Evolutionary conservation across 2,888 invertebrate species (phyloP).

Genomic region (Andrena praecox): DNA sequence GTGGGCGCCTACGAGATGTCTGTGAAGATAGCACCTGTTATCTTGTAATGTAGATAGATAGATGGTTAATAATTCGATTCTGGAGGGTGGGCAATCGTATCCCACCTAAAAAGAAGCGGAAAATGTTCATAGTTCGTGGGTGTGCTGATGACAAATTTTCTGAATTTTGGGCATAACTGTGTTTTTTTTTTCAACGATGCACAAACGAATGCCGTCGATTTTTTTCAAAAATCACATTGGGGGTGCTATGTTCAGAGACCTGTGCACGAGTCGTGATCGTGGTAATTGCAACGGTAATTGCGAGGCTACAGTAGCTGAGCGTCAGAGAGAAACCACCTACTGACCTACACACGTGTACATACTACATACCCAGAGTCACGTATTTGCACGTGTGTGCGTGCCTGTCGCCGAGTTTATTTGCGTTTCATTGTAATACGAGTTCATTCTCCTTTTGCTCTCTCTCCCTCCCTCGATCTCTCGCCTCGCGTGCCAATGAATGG

Average conservation of each 20-base stretch:
- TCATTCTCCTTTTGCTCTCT: slow-evolving; percentile 75
- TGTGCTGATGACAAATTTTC: no score
- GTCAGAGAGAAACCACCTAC: slow-evolving; percentile 40
- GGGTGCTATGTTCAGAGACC: no score
- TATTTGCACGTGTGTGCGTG: slow-evolving; percentile 15
- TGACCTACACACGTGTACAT: slow-evolving; percentile 56
- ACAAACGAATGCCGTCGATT: no score
- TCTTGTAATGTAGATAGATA: no score
- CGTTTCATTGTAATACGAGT: slow-evolving; percentile 78
- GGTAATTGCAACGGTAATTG: slow-evolving; percentile 27
- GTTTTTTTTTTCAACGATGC: no score
- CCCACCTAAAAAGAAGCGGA: no score
- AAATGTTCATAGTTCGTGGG: no score
- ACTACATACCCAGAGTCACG: neutral
- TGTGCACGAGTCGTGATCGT: neutral
- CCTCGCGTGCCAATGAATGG: slow-evolving; percentile 76
- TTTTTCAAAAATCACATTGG: no score
- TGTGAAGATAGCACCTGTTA: no score
- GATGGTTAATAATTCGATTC: no score
- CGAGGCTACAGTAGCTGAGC: slow-evolving; percentile 19
- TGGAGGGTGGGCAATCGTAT: no score
- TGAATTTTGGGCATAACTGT: no score
- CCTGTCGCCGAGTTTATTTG: slow-evolving; percentile 72
- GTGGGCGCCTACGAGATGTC: neutral
- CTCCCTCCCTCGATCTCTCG: slow-evolving; percentile 18